A percentile compares a stretch with the other conserved stretches of the same genome.
Conservation (phyloP, 2,888 invertebrate genomes). For the Cephus pygmeus region DNA sequence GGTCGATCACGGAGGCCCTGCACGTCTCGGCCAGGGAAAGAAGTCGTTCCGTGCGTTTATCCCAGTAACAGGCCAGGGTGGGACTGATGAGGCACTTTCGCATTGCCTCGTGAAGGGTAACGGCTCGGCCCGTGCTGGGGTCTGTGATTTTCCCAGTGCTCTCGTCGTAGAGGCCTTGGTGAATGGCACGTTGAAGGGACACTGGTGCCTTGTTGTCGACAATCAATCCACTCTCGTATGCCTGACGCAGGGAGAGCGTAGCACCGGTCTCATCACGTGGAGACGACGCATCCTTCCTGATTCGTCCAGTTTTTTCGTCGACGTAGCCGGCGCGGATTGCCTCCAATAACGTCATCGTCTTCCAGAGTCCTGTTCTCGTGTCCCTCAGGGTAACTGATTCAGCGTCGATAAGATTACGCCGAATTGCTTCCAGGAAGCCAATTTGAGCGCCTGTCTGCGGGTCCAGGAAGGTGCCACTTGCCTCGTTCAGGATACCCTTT, state of each 20-base stretch:
- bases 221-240: constrained; percentile 82
- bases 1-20: constrained; percentile 82
- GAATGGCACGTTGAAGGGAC: constrained; percentile 85
- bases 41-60: constrained; percentile 78
- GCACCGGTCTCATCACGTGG: constrained; percentile 72
- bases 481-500: constrained; percentile 83
- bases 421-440: constrained; percentile 85
- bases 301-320: constrained; percentile 76
- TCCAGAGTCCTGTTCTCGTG: constrained; percentile 79
- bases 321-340: constrained; percentile 82
- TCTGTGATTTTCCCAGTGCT: constrained; percentile 85
- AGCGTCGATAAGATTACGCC: constrained; percentile 83
- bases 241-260: constrained; percentile 79
- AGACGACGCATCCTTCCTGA: constrained; percentile 64
- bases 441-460: constrained; percentile 82
- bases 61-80: constrained; percentile 83
- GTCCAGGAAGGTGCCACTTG: constrained; percentile 84
- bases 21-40: constrained; percentile 83
- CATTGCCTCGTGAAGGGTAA: constrained; percentile 87
- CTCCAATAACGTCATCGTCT: constrained; percentile 81
- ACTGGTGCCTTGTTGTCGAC: constrained; percentile 85
- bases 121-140: constrained; percentile 79
- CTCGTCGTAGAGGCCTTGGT: constrained; percentile 87
- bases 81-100: constrained; percentile 84
- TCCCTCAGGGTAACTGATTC: constrained; percentile 87